Evolutionary conservation across 2,888 invertebrate genomes (phyloP), one percentile per base, ranked within the genome.

Genomic region (Ichneumoninae sp.): DNA sequence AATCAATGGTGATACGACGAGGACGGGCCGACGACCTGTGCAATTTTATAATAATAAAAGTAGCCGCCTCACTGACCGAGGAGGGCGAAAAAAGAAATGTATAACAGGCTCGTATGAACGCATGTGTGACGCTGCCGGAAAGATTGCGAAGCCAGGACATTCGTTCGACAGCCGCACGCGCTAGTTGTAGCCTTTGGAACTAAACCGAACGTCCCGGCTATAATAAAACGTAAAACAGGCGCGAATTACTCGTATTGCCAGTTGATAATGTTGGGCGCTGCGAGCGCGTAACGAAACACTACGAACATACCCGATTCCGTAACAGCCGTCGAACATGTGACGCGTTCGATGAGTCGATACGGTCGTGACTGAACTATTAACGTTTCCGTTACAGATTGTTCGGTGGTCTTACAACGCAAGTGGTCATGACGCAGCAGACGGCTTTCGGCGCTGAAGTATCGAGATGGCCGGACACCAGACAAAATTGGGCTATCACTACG

Each of bases 1-100:
- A 88, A 85, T 87, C 83, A 87, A 88, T 84, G 83, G 80, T 82
- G 85, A 88, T 88, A 85, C 65, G 73, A 60, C 76, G 85, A 78
- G 82, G 74, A 84, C 83, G 82, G 88, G 86, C 77, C 88, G 85
- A 83, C 85, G 87, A 89, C 88, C 87, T 83, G 57, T 75, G 73
- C 75, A 76, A 85, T 87, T 85, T 85, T 65, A 87, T 87, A 85
- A 85, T 83, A 81, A 87, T 85, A 83, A 87, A 85, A 84, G 52
- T 70, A 50, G 63, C 63, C 13, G 63, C 60, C 6, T 47, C 47
- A 19, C 33, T n/a, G 63, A 63, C 63, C 33, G 33, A 63, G 63
- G 16, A 16, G 63, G 33, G 63, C 30, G 63, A 63, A n/a, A 30
- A 30, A 16, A 60, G 13, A 60, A 63, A 6, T 6, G 33, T 16